Evolutionary conservation across 2,888 invertebrate species (phyloP), one percentile per base, ranked within the genome.

Genomic region (Alviniconcha strummeri): DNA sequence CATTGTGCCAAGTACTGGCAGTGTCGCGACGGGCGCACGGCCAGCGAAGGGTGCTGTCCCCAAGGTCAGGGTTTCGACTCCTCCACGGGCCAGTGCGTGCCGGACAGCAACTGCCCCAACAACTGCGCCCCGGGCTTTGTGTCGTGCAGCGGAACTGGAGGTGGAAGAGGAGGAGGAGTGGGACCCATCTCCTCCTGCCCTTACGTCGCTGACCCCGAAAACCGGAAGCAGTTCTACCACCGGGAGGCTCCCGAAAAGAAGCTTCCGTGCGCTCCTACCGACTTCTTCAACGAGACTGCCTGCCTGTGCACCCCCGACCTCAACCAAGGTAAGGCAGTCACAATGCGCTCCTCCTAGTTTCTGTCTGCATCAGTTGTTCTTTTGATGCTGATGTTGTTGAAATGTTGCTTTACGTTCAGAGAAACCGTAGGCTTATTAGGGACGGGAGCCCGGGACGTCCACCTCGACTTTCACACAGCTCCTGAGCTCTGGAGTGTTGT

Each of bases 1-100:
- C 75, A 81, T 6, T 87, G 87, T 54, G 85, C 84, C n/a, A 67
- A 77, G 5, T 87, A 85, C 71, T 85, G 81, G 81, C 75, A 83
- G n/a, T 87, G 87, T 76, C 79, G 80, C 11, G 54, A 54, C n/a
- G 72, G 84, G 2, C 13, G 7, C 17, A 83, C 85, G 13, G 15
- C n/a, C 11, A 54, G n/a, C 17, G 79, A n/a, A 4, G 74, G 54
- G 8, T 87, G 87, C 79, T 87, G 87, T 80, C 82, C 83, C 11
- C 79, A 56, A 8, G 87, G 86, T 11, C 81, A 84, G 80, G 78
- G 82, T 11, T 87, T 85, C 75, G 77, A 85, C 69, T 15, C 36
- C 8, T 5, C 11, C 4, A 56, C 71, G 1, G 57, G 75, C 11
- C 17, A 60, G 11, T 87, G 87, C 75, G 82, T 81, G 54, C 36